These are phyloP conservation scores for Pteromalus puparum DNA, from an alignment of 1,140 invertebrate species.

Conservation along the genomic window DNA sequence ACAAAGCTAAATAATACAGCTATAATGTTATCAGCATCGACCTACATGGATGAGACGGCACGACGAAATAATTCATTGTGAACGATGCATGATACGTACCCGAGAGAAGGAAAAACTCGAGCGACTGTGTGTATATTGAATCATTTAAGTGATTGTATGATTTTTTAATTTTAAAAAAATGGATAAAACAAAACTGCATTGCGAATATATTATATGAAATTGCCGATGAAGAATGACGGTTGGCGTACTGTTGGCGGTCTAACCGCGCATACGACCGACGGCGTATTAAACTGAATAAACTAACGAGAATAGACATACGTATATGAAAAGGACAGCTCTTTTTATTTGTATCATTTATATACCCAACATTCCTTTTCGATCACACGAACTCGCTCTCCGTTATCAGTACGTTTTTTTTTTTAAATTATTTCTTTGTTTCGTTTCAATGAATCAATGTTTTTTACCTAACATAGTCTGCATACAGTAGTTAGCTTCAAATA, in stretches of 20 bases:
- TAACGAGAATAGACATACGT: conserved; percentile 50
- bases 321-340: conserved; percentile 35
- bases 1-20: conserved; percentile 29
- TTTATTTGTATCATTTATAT: conserved; percentile 14
- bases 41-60: conserved; percentile 28
- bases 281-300: conserved; percentile 45
- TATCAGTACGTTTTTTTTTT: no score
- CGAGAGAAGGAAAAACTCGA: conserved; percentile 25
- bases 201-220: conserved; percentile 32
- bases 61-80: conserved; percentile 33
- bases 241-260: conserved; percentile 26
- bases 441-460: no score
- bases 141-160: conserved; percentile 26
- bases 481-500: no score
- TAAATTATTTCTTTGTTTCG: no score
- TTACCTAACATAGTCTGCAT: no score
- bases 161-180: conserved; percentile 43
- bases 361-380: not conserved
- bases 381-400: not conserved
- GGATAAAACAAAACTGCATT: not conserved
- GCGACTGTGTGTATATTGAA: conserved; percentile 35
- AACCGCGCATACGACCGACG: conserved; percentile 29
- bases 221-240: conserved; percentile 24
- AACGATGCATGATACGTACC: conserved; percentile 21
- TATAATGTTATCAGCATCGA: conserved; percentile 40